Evolutionary conservation across 2,113 vertebrate genomes (phyloP), one percentile per base, ranked within the genome.

Genomic region (Coptodon bakossiorum): DNA sequence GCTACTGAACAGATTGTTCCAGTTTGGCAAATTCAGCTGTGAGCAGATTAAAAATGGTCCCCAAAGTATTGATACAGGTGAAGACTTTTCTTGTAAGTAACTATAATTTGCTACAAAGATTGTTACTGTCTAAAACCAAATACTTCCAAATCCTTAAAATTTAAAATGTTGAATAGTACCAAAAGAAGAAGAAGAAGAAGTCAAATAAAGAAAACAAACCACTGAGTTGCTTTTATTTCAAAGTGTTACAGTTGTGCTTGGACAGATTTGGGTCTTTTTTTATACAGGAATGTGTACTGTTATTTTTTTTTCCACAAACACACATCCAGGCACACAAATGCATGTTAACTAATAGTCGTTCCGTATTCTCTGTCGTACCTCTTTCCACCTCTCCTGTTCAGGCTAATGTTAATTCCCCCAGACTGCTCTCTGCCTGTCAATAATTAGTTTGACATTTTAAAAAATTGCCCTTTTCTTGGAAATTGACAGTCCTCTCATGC

Each of bases 41-140:
- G 63, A 82, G 29, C 63, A 86, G 80, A 86, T 87, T 82, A 78
- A 85, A 91, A 90, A 61, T 50, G 43, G 66, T 85, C 78, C 43
- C 31, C 3, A 61, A 79, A 88, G 45, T 73, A 68, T 80, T 83
- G 83, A 86, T 80, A 2, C 53, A 10, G 50, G 12, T 24, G 40
- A 36, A 6, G 11, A 89, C 24, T 56, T 45, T 34, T 59, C 48
- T 40, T 59, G 29, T 53, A 73, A 16, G n/a, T 78, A 85, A 89
- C 50, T 29, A 11, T 36, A 8, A 89, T 85, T 38, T 81, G 56
- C 9, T 10, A 16, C 52, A 81, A 73, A 57, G n/a, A 83, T 45
- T 14, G 27, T 63, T 52, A n/a, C 82, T 57, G 36, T 88, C 45
- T 45, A 31, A 76, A 82, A 29, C 13, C 17, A 71, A 54, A 34